phyloP scores from a whole-genome alignment of 1,140 invertebrate species.

The Trichonephila clavata region DNA sequence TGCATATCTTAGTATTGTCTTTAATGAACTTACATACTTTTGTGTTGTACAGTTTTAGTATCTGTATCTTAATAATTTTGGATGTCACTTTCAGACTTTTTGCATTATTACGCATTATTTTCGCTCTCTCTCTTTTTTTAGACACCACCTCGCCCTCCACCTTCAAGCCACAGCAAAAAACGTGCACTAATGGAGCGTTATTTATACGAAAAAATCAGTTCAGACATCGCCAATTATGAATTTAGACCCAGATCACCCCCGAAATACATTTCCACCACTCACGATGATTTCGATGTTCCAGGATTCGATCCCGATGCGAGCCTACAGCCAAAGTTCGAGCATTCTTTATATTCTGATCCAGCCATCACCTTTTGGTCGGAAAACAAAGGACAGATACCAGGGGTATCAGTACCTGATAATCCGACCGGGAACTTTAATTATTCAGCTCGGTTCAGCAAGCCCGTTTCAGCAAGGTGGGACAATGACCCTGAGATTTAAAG shows the following conservation, averaged over 20 bases:
- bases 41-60: too few relatives aligned
- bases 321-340: slow-evolving; percentile 51
- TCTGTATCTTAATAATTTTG: too few relatives aligned
- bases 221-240: slow-evolving; percentile 37
- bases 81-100: not conserved
- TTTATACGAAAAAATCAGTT: slow-evolving; percentile 56
- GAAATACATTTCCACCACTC: slow-evolving; percentile 30
- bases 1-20: too few relatives aligned
- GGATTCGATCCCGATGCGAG: slow-evolving; percentile 66
- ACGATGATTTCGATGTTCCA: slow-evolving; percentile 55
- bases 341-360: slow-evolving; percentile 50
- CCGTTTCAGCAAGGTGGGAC: slow-evolving; percentile 1
- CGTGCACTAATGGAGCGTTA: slow-evolving; percentile 50
- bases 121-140: not conserved
- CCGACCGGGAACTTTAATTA: slow-evolving; percentile 38
- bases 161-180: not conserved
- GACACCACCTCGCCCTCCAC: not conserved
- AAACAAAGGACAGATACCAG: slow-evolving; percentile 5
- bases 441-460: slow-evolving; percentile 36
- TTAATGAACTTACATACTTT: too few relatives aligned
- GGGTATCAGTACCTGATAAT: slow-evolving; percentile 41
- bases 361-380: slow-evolving; percentile 55
- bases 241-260: slow-evolving; percentile 25
- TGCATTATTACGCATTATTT: not conserved
- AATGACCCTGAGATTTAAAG: not conserved